Evolutionary conservation across 2,888 invertebrate genomes (phyloP).

Genomic region (Nebria salina): DNA sequence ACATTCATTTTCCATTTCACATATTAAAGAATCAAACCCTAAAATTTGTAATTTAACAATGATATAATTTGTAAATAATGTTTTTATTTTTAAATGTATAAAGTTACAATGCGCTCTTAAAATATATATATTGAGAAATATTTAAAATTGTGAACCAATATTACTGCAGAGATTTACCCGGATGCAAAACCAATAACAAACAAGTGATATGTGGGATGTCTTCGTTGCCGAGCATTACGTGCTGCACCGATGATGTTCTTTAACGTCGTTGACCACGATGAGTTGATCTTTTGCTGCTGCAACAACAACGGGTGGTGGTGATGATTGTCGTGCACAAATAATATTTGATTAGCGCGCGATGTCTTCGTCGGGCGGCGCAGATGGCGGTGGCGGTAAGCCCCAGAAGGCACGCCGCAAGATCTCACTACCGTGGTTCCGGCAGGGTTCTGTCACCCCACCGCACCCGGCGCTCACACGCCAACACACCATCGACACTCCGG

Average conservation of each 20-base stretch:
- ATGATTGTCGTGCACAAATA: slow-evolving; percentile 34
- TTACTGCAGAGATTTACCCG: no score
- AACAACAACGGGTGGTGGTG: slow-evolving; percentile 62
- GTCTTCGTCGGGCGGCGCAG: slow-evolving; percentile 53
- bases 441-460: slow-evolving; percentile 77
- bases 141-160: no score
- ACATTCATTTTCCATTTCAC: no score
- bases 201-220: slow-evolving; percentile 13
- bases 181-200: no score
- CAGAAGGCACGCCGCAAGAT: slow-evolving; percentile 85
- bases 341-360: slow-evolving; percentile 47
- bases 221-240: slow-evolving; percentile 20
- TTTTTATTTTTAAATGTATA: no score
- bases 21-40: no score
- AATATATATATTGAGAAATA: no score
- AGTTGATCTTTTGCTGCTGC: slow-evolving; percentile 63
- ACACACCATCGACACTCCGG: slow-evolving; percentile 90
- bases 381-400: slow-evolving; percentile 62
- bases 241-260: slow-evolving; percentile 35
- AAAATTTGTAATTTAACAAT: no score
- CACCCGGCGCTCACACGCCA: slow-evolving; percentile 83
- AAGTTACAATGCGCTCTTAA: no score
- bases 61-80: no score
- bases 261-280: neutral
- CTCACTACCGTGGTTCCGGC: slow-evolving; percentile 89